Base-by-base conservation (phyloP, 1,140 invertebrate species). In the Marisa cornuarietis region DNA sequence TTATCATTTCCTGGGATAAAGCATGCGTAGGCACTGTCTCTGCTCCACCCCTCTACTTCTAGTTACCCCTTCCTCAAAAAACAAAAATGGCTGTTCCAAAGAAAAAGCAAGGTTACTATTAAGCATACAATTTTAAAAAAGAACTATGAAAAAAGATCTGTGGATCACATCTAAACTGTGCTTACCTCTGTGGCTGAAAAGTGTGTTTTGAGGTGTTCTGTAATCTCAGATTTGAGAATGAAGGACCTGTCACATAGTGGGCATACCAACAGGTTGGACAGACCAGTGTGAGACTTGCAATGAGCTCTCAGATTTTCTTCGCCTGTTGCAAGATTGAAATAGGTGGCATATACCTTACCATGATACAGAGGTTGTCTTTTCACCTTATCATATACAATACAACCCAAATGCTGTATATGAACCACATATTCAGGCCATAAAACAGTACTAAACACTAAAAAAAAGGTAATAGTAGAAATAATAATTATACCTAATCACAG, bases 201-300 rank as follows among this genome's bases (percentile, higher is more conserved):
- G 79, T 90, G 89, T n/a, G 82, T 83, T 52, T 86, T 85, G 81
- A 88, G 85, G 82, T 91, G 91, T 80, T 91, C 90, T 24, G 86
- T 86, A 11, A 90, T 84, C 51, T 90, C 85, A 71, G 85, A 82
- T 71, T 87, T 88, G 42, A 85, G 85, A 7, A 88, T 84, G 81
- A 91, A 91, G 22, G 86, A 84, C 72, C 95, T 93, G 20, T 95
- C 95, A 90, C 96, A 97, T 86, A 96, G 95, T 18, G 96, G 93
- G 91, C 96, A 97, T 7, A 95, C 94, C 91, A 96, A 96, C 2
- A 96, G 63, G 26, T n/a, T 68, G 65, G 76, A 96, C 89, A 96
- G 95, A 88, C 96, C 96, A 68, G 95, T 96, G 90, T 97, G 96
- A 79, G 87, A 87, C 72, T 89, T 84, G 85, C 90, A 85, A 69